phyloP scores from a whole-genome alignment of 1,140 invertebrate species.

The Copidosoma floridanum region DNA sequence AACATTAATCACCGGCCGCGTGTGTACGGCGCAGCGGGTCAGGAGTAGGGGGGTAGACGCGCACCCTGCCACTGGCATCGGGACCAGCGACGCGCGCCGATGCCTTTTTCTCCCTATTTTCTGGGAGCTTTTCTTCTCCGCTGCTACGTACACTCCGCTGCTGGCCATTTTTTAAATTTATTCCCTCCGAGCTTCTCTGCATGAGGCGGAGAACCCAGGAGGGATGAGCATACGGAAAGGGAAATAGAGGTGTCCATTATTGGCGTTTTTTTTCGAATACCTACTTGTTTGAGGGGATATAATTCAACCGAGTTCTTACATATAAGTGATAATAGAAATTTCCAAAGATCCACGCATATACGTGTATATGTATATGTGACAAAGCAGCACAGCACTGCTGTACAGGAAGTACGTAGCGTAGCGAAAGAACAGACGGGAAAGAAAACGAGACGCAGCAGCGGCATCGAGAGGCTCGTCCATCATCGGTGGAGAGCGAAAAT shows the following conservation, averaged over 20 bases:
- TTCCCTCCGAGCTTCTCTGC: constrained; percentile 21
- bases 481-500: constrained; percentile 41
- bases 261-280: too few species aligned
- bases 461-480: constrained; percentile 41
- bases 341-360: too few species aligned
- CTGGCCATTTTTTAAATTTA: constrained; percentile 36
- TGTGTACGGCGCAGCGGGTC: constrained; percentile 13
- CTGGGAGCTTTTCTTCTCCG: background rate
- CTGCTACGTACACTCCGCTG: background rate
- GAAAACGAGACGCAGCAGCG: background rate
- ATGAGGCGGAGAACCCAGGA: background rate
- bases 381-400: too few species aligned
- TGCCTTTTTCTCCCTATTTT: too few species aligned
- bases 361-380: too few species aligned
- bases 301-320: too few species aligned
- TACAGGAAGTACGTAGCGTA: background rate
- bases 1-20: constrained; percentile 58
- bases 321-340: too few species aligned
- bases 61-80: too few species aligned
- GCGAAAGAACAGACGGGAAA: background rate
- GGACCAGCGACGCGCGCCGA: too few species aligned
- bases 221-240: background rate
- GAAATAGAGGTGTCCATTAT: background rate
- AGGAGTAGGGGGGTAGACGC: too few species aligned
- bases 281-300: too few species aligned